Conservation (phyloP, 2,797 vertebrate genomes). For the Sphaeramia orbicularis region DNA sequence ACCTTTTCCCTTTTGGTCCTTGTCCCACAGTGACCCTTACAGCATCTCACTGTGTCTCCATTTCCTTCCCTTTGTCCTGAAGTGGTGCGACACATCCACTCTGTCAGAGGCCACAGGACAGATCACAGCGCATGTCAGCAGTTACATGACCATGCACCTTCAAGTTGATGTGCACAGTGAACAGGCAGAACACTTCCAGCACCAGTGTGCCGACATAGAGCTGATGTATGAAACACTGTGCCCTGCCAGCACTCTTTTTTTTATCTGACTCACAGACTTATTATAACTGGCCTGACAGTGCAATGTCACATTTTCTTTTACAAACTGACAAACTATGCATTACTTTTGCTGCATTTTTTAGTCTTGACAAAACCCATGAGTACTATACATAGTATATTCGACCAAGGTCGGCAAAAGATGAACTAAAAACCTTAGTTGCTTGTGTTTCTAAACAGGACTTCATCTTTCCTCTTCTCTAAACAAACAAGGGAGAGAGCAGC, state of each 20-base stretch:
- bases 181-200: constrained; percentile 26
- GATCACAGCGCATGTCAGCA: constrained; percentile 20
- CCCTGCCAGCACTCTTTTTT: constrained; percentile 5
- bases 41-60: constrained; percentile 30
- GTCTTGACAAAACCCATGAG: background rate
- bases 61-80: constrained; percentile 9
- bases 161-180: background rate
- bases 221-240: background rate
- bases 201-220: background rate
- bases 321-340: background rate
- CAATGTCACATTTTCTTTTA: constrained; percentile 3
- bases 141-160: background rate
- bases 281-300: constrained; percentile 2
- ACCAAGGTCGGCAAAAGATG: too few species aligned
- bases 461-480: too few species aligned
- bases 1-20: constrained; percentile 49
- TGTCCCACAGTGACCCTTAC: constrained; percentile 24
- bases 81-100: constrained; percentile 49
- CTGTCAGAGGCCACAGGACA: constrained; percentile 42
- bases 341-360: background rate
- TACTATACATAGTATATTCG: too few species aligned
- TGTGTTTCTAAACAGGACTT: too few species aligned
- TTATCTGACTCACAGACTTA: constrained; percentile 1
- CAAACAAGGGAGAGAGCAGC: too few species aligned
- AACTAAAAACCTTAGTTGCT: too few species aligned